phyloP scores from a whole-genome alignment of 2,888 invertebrate species.

The Troides oblongomaculatus region DNA sequence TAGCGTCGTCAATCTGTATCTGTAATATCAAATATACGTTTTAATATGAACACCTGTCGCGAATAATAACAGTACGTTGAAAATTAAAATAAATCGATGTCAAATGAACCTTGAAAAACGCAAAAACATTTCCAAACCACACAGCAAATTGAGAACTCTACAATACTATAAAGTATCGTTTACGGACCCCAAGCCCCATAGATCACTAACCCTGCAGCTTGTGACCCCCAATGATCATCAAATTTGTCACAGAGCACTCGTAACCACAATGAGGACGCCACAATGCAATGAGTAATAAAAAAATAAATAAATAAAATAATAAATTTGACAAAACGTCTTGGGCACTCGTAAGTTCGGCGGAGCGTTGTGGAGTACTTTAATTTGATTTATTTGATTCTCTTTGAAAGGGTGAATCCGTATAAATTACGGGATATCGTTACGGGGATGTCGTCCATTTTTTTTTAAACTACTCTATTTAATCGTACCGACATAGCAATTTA shows the following conservation, averaged over 20 bases:
- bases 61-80: constrained; percentile 23
- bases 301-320: constrained; percentile 76
- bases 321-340: constrained; percentile 81
- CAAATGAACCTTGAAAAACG: constrained; percentile 59
- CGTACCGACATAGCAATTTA: constrained; percentile 38
- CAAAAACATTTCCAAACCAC: constrained; percentile 63
- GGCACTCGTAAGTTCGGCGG: constrained; percentile 67
- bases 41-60: constrained; percentile 7
- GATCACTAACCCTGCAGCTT: constrained; percentile 64
- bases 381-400: constrained; percentile 77
- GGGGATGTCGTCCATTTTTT: constrained; percentile 41
- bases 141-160: constrained; percentile 72
- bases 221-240: constrained; percentile 77
- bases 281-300: constrained; percentile 70
- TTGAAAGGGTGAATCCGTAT: constrained; percentile 70
- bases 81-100: constrained; percentile 46
- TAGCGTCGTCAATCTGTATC: too few relatives aligned
- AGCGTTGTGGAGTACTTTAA: constrained; percentile 75
- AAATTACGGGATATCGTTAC: constrained; percentile 61
- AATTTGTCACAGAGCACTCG: constrained; percentile 80
- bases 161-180: constrained; percentile 73
- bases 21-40: background rate
- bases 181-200: constrained; percentile 63
- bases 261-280: constrained; percentile 66
- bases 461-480: constrained; percentile 39